Evolutionary conservation across 2,888 invertebrate genomes (phyloP).

Genomic region (Agriotes lineatus): DNA sequence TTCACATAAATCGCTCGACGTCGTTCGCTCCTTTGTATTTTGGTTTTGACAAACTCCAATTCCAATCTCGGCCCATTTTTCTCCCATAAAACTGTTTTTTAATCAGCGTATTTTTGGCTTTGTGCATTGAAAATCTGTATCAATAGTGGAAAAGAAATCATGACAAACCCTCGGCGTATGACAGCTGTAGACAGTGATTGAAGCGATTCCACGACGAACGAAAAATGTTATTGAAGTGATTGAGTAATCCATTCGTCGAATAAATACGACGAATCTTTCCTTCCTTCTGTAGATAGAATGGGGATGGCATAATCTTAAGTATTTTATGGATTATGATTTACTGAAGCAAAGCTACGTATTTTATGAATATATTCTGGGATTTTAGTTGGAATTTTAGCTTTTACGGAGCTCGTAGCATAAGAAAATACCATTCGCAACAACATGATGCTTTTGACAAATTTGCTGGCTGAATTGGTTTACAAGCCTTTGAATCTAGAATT

Average conservation of each 20-base stretch:
- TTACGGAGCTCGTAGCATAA: no score
- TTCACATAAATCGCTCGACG: no score
- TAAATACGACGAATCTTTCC: conserved; percentile 16
- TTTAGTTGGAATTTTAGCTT: no score
- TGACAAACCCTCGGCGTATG: conserved; percentile 22
- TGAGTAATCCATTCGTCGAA: conserved; percentile 28
- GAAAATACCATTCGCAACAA: no score
- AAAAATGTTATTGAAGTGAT: conserved; percentile 27
- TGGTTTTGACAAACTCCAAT: neutral
- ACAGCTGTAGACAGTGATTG: conserved; percentile 29
- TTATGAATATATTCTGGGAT: neutral
- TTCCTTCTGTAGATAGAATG: neutral
- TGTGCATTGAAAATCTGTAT: conserved; percentile 21
- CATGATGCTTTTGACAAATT: no score
- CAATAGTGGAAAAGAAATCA: conserved; percentile 31
- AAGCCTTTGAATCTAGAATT: no score
- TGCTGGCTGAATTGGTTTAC: no score
- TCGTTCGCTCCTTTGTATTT: neutral
- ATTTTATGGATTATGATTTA: neutral
- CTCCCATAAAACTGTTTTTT: neutral
- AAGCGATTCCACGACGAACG: conserved; percentile 20
- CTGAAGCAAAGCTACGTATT: neutral
- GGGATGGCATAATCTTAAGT: neutral
- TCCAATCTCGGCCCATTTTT: neutral
- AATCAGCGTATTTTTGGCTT: conserved; percentile 1